Conservation (phyloP, 2,888 invertebrate genomes). For the Archips crataeganus region DNA sequence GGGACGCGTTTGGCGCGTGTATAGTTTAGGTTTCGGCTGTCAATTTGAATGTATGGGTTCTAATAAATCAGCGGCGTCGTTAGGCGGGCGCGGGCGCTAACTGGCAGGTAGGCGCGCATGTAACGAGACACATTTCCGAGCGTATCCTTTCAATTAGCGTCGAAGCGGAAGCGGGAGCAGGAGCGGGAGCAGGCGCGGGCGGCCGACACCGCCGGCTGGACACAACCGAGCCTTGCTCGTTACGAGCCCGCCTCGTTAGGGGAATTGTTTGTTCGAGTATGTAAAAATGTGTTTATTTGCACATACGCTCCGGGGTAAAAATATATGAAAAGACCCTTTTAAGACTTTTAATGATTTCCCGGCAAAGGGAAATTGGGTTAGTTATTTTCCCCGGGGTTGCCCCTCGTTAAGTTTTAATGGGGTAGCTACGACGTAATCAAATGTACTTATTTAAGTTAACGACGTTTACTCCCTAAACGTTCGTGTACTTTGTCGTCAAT, state of each 20-base stretch:
- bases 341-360: slow-evolving; percentile 86
- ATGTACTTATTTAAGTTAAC: slow-evolving; percentile 85
- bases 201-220: slow-evolving; percentile 45
- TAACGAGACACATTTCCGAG: slow-evolving; percentile 81
- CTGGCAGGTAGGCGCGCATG: slow-evolving; percentile 67
- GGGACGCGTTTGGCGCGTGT: slow-evolving; percentile 22
- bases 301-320: slow-evolving; percentile 84
- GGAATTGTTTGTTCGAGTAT: slow-evolving; percentile 86
- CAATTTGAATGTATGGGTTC: slow-evolving; percentile 71
- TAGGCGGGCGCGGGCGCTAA: slow-evolving; percentile 54
- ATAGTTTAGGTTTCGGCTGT: slow-evolving; percentile 60
- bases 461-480: slow-evolving; percentile 70
- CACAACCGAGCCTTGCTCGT: slow-evolving; percentile 61
- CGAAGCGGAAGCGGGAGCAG: slow-evolving; percentile 45
- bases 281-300: slow-evolving; percentile 86
- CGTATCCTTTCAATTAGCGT: slow-evolving; percentile 80
- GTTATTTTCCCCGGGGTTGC: slow-evolving; percentile 85
- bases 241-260: slow-evolving; percentile 83
- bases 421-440: slow-evolving; percentile 85
- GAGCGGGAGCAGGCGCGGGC: slow-evolving; percentile 33
- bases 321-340: slow-evolving; percentile 86
- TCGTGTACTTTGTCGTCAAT: slow-evolving; percentile 78
- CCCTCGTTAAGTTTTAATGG: slow-evolving; percentile 86
- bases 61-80: slow-evolving; percentile 75
- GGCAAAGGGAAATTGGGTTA: slow-evolving; percentile 86